These are phyloP conservation scores for Parazoanthus swiftii DNA, from an alignment of 92 coral and sea anemone genomes.

Conservation along the genomic window DNA sequence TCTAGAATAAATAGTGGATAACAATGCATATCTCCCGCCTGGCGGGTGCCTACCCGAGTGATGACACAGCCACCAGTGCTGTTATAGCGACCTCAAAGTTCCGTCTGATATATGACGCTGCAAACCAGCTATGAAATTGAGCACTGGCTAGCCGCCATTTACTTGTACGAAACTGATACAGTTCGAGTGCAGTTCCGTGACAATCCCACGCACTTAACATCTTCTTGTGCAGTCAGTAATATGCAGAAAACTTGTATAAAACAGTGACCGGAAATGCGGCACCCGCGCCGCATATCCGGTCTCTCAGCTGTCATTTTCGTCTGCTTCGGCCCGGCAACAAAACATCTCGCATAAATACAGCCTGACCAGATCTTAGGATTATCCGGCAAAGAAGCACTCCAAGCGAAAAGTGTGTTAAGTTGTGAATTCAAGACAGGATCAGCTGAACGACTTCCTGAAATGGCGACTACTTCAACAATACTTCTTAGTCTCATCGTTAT, in stretches of 20 bases:
- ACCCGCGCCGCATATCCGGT: conserved; percentile 5
- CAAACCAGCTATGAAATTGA: neutral
- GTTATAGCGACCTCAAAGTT: neutral
- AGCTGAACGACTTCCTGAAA: neutral
- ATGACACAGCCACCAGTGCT: neutral
- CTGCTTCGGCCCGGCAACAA: neutral
- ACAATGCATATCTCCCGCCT: neutral
- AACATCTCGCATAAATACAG: neutral
- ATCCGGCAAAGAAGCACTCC: conserved; percentile 1
- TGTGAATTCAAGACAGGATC: neutral
- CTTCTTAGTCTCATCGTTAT: neutral
- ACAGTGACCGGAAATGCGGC: neutral
- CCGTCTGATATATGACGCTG: neutral
- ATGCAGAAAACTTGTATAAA: neutral
- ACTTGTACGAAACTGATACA: neutral
- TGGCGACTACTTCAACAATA: neutral
- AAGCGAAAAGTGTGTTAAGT: neutral
- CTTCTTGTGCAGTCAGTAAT: conserved; percentile 1
- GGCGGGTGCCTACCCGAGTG: neutral
- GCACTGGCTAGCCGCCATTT: neutral
- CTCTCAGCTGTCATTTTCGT: neutral
- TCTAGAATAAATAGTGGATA: no score
- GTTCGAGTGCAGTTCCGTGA: neutral
- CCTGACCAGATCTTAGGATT: neutral
- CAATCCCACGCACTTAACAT: neutral